These are phyloP conservation scores for Exephanes ischioxanthus DNA, from an alignment of 2,888 invertebrate species.

Conservation along the genomic window DNA sequence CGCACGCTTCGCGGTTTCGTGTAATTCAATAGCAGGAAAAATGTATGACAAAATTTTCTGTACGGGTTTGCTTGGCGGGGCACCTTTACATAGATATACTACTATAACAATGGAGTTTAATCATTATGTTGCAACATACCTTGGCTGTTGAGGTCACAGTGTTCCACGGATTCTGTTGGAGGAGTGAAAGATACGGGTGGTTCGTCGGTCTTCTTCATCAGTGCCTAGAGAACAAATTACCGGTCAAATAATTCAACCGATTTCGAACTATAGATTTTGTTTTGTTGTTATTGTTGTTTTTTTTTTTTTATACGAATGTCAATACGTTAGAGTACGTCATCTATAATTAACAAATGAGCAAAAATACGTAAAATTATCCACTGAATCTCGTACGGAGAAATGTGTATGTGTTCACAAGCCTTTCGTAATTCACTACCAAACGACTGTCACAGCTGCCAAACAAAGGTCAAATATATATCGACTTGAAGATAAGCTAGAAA, in stretches of 20 bases:
- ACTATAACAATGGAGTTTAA: neutral
- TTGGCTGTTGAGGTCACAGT: conserved; percentile 82
- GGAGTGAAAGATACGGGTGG: conserved; percentile 72
- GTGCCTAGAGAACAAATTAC: conserved; percentile 73
- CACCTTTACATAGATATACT: neutral
- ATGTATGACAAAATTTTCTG: conserved; percentile 27
- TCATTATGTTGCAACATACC: conserved; percentile 71
- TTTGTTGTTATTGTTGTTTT: neutral
- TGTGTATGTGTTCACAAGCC: conserved; percentile 54
- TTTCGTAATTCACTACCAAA: conserved; percentile 58
- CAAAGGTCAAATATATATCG: conserved; percentile 42
- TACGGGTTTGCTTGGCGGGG: neutral
- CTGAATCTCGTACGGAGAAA: conserved; percentile 36
- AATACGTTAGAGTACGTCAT: conserved; percentile 39
- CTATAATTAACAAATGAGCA: conserved; percentile 44
- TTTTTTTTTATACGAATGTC: neutral
- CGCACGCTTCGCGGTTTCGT: conserved; percentile 9
- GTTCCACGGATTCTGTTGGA: conserved; percentile 78
- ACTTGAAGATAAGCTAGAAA: conserved; percentile 36
- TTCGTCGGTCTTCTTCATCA: conserved; percentile 83
- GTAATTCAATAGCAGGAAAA: conserved; percentile 28
- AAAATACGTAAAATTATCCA: conserved; percentile 47
- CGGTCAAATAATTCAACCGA: conserved; percentile 33
- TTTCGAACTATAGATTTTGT: conserved; percentile 20
- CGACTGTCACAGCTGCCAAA: conserved; percentile 62